These are phyloP conservation scores for Nyctalus aviator DNA, from an alignment of 2,797 vertebrate species.

Conservation along the genomic window DNA sequence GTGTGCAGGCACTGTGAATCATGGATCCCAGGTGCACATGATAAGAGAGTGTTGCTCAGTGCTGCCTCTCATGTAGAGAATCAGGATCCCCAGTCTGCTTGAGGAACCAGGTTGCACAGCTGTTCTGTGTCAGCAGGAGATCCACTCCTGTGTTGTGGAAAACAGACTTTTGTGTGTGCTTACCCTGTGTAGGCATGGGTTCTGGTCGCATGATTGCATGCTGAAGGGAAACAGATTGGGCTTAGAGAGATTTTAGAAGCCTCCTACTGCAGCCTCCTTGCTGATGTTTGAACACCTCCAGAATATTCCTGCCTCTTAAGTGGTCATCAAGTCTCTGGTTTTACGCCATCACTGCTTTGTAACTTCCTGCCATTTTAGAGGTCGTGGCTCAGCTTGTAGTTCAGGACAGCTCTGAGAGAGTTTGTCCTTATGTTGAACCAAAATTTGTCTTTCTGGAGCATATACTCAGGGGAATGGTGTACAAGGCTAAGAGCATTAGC, in stretches of 20 bases:
- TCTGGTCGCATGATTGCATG: no score
- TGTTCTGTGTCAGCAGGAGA: no score
- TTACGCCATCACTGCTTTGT: neutral
- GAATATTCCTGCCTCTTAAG: neutral
- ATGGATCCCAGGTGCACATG: no score
- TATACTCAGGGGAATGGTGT: neutral
- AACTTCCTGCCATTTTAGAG: neutral
- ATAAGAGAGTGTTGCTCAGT: no score
- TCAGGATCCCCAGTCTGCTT: no score
- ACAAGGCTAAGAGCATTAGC: neutral
- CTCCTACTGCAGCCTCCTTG: neutral
- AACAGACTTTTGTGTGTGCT: no score
- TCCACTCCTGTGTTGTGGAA: no score
- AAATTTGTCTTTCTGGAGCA: slow-evolving; percentile 40
- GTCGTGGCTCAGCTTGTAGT: neutral
- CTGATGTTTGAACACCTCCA: neutral
- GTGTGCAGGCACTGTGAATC: no score
- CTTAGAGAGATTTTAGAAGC: neutral
- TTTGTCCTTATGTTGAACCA: neutral
- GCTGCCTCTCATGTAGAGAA: no score
- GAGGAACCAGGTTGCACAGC: no score
- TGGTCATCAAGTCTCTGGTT: neutral
- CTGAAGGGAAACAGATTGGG: no score
- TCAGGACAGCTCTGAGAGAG: neutral
- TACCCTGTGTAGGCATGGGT: no score